Evolutionary conservation across 2,113 vertebrate species (phyloP), one percentile per base, ranked within the genome.

Genomic region (Syngnathus scovelli): DNA sequence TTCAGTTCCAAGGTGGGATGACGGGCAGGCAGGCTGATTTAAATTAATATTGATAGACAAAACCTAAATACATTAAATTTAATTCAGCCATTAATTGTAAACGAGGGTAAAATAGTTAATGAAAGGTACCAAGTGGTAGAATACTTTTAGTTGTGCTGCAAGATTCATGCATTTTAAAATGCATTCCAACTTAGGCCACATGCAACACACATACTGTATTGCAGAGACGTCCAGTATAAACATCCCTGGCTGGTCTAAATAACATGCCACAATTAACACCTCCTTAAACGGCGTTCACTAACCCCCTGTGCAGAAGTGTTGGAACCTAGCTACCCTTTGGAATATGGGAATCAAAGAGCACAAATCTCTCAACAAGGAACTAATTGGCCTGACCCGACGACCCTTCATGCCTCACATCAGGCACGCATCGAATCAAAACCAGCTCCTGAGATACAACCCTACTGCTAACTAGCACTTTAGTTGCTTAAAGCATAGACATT

Each of bases 321-420:
- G 74, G 76, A 88, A 76, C 73, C 68, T 59, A 41, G 36, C 68
- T 78, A 83, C 78, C 78, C 91, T 94, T 96, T 94, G 95, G 94
- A 96, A 95, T 92, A 90, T 78, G 79, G 59, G 82, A 92, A 97
- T 98, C 95, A 98, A 98, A 98, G 92, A 86, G 88, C 83, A 89
- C 87, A 87, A 89, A 85, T 87, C 72, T 79, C 83, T 88, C 77
- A 93, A 93, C 78, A 91, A 92, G 93, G 91, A 94, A 92, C 92
- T 98, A 98, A 98, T 98, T 98, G 96, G 95, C 89, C 93, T 96
- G 94, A 94, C 96, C 95, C 91, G 72, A 18, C 90, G 91, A 94
- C 94, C 95, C 82, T 93, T 89, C 86, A 70, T 80, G 93, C 90
- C 93, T 94, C 92, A 92, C 93, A 94, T 93, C 90, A 91, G 89